These are phyloP conservation scores for Charaxes varanes DNA, from an alignment of 1,140 invertebrate species.

Conservation along the genomic window DNA sequence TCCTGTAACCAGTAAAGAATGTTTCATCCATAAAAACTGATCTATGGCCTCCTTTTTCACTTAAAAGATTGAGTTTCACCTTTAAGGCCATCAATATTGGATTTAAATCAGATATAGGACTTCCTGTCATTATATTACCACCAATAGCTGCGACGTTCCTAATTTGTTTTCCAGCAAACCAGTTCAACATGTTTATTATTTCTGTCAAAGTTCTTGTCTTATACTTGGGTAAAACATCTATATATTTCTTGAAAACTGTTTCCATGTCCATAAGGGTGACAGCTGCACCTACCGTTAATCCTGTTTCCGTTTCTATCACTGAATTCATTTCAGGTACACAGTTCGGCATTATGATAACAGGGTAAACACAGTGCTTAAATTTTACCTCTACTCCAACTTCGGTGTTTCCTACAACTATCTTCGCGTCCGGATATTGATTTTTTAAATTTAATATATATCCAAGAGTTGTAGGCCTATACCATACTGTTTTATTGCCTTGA, in stretches of 20 bases:
- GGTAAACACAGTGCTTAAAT: conserved; percentile 90
- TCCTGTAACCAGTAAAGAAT: conserved; percentile 93
- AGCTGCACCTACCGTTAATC: conserved; percentile 86
- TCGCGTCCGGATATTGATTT: conserved; percentile 82
- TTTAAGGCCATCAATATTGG: conserved; percentile 91
- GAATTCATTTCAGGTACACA: conserved; percentile 82
- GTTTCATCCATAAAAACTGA: conserved; percentile 87
- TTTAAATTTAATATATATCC: conserved; percentile 85
- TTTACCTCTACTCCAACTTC: conserved; percentile 96
- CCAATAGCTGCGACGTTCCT: conserved; percentile 89
- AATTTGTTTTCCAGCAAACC: conserved; percentile 97
- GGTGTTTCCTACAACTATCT: conserved; percentile 94
- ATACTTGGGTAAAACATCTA: conserved; percentile 76
- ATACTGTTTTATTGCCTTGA: conserved; percentile 81
- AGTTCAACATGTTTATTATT: conserved; percentile 91
- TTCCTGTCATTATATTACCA: conserved; percentile 96
- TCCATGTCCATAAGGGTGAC: conserved; percentile 90
- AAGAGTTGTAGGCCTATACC: conserved; percentile 87
- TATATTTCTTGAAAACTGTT: conserved; percentile 77
- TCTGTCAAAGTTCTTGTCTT: conserved; percentile 85
- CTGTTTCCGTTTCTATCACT: conserved; percentile 74
- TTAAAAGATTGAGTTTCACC: conserved; percentile 75
- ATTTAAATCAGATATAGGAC: conserved; percentile 97
- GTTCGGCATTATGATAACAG: conserved; percentile 87
- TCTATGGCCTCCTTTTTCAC: conserved; percentile 71